Percentiles rank a stretch among this genome's conserved stretches.
Evolutionary conservation across 1,140 invertebrate species (phyloP).

Genomic region (Phymastichus coffea): DNA sequence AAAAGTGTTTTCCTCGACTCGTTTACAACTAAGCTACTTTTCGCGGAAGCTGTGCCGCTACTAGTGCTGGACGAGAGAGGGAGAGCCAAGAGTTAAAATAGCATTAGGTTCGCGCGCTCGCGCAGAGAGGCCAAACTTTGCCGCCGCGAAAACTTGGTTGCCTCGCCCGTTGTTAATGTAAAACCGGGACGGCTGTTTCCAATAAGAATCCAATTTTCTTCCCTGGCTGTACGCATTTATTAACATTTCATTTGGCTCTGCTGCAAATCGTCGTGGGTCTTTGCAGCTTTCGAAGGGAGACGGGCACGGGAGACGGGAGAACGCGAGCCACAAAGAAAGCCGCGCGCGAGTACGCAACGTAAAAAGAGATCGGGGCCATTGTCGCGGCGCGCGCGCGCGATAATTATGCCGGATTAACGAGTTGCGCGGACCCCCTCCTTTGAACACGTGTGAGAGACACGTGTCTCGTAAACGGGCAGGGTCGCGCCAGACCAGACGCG

Average conservation of each 20-base stretch:
- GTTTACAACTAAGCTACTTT: too few species aligned
- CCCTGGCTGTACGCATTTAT: not conserved
- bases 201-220: not conserved
- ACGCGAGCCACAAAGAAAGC: not conserved
- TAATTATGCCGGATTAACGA: slow-evolving; percentile 19
- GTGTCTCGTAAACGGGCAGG: too few species aligned
- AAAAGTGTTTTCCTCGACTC: too few species aligned
- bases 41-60: too few species aligned
- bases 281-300: too few species aligned
- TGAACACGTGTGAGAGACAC: slow-evolving; percentile 9
- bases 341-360: not conserved
- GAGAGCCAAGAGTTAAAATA: not conserved
- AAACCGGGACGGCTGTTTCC: not conserved
- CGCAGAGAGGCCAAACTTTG: slow-evolving; percentile 5
- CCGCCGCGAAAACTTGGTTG: slow-evolving; percentile 4
- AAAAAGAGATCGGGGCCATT: not conserved
- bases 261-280: too few species aligned
- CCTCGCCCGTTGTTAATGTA: not conserved
- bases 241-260: too few species aligned
- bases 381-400: not conserved
- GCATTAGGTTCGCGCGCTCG: not conserved
- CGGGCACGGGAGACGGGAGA: too few species aligned
- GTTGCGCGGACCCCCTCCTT: not conserved
- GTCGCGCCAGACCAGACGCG: too few species aligned
- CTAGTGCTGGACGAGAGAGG: too few species aligned